Conservation (phyloP, 2,113 vertebrate genomes). For the Cinclus cinclus region DNA sequence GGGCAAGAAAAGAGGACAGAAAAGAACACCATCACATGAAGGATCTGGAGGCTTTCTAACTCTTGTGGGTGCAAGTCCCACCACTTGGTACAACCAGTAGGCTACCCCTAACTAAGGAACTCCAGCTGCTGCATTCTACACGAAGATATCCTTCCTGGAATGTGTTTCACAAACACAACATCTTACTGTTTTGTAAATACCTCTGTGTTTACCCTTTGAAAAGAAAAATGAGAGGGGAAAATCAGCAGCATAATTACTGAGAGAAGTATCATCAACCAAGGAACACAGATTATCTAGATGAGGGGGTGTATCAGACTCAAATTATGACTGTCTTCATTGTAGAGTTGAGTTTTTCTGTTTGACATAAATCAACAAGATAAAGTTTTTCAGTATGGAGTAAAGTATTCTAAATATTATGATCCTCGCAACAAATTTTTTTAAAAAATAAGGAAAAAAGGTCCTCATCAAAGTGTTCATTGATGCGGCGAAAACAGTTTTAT, state of each 20-base stretch:
- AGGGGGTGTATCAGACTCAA: not conserved
- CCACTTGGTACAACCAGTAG: not conserved
- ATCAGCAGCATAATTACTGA: not conserved
- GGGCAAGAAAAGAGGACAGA: not conserved
- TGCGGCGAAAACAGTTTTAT: not conserved
- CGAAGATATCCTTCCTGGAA: not conserved
- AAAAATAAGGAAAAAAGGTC: not conserved
- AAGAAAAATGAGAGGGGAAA: not conserved
- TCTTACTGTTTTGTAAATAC: not conserved
- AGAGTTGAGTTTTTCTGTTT: not conserved
- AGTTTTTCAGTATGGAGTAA: not conserved
- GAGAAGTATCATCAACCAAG: not conserved
- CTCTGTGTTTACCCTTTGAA: not conserved
- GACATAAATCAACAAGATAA: not conserved
- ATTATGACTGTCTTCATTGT: not conserved
- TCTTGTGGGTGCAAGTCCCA: not conserved
- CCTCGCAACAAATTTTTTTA: not conserved
- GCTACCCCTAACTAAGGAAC: not conserved
- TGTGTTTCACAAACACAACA: not conserved
- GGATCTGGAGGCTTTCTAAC: not conserved
- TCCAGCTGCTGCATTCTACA: not conserved
- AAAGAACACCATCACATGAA: not conserved
- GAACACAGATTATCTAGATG: not conserved
- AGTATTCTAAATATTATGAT: not conserved
- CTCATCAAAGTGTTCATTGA: not conserved